Evolutionary conservation across 64 coral and sea anemone species (phyloP).

Genomic region (Dendrophyllia cribrosa): DNA sequence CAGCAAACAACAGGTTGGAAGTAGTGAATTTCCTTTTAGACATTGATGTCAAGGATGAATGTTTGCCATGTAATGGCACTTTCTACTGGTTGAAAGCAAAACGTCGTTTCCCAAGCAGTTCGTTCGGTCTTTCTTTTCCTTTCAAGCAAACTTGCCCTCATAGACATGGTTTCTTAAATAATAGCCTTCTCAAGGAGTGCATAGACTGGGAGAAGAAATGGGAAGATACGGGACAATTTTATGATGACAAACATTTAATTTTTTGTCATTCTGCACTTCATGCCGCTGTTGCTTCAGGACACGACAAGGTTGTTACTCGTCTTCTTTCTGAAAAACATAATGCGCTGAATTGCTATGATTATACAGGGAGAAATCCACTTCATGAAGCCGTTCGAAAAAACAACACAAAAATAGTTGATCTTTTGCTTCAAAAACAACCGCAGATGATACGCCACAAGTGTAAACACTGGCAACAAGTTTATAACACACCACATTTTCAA

Average conservation of each 20-base stretch:
- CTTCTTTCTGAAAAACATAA: not conserved
- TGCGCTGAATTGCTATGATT: slow-evolving; percentile 17
- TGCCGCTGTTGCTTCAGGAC: slow-evolving; percentile 11
- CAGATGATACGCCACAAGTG: too few relatives aligned
- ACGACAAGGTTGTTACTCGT: not conserved
- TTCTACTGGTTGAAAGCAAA: slow-evolving; percentile 20
- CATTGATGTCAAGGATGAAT: not conserved
- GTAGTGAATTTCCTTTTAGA: slow-evolving; percentile 23
- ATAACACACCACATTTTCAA: too few relatives aligned
- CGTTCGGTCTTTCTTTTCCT: not conserved
- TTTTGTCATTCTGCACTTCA: slow-evolving; percentile 43
- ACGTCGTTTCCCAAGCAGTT: not conserved
- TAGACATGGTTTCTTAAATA: too few relatives aligned
- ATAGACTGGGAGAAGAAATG: too few relatives aligned
- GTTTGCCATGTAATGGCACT: slow-evolving; percentile 8
- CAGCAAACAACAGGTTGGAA: not conserved
- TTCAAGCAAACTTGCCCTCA: not conserved
- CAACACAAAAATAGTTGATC: not conserved
- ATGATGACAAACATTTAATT: slow-evolving; percentile 25
- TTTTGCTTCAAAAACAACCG: too few relatives aligned
- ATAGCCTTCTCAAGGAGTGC: too few relatives aligned
- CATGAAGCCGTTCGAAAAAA: slow-evolving; percentile 20
- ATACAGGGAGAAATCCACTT: slow-evolving; percentile 30
- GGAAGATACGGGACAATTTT: not conserved
- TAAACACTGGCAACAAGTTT: too few relatives aligned